Conservation (phyloP, 1,140 invertebrate species). For the Meteorus sp. region DNA sequence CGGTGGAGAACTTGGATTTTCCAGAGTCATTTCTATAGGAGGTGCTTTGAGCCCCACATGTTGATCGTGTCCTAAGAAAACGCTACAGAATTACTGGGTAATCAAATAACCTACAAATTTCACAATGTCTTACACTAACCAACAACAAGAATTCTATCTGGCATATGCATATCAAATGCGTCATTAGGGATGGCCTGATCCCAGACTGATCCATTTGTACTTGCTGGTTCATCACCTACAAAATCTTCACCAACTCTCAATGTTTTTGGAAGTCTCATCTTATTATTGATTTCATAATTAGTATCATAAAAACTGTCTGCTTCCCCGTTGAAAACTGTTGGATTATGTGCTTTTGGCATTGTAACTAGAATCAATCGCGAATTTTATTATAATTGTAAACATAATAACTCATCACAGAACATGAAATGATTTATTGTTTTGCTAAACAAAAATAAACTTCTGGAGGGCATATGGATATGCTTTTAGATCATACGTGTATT, state of each 20-base stretch:
- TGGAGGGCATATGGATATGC: not conserved
- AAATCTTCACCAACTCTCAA: conserved; percentile 73
- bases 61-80: conserved; percentile 70
- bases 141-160: conserved; percentile 84
- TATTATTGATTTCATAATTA: conserved; percentile 74
- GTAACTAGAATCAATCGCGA: conserved; percentile 37
- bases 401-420: not conserved
- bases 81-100: not conserved
- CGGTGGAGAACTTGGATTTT: conserved; percentile 75
- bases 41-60: conserved; percentile 79
- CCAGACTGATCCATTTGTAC: conserved; percentile 67
- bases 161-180: conserved; percentile 85
- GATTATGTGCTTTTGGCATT: conserved; percentile 65
- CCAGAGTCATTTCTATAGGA: conserved; percentile 80
- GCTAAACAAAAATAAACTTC: not conserved
- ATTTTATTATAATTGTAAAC: not conserved
- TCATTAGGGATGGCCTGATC: conserved; percentile 63
- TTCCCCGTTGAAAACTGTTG: conserved; percentile 64
- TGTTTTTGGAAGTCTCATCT: conserved; percentile 78
- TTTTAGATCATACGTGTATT: not conserved
- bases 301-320: conserved; percentile 70
- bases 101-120: not conserved
- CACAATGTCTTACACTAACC: conserved; percentile 54
- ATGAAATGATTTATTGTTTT: too few relatives aligned
- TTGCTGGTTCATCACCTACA: conserved; percentile 63